Evolutionary conservation across 2,113 vertebrate genomes (phyloP).

Genomic region (Chaetops frenatus): DNA sequence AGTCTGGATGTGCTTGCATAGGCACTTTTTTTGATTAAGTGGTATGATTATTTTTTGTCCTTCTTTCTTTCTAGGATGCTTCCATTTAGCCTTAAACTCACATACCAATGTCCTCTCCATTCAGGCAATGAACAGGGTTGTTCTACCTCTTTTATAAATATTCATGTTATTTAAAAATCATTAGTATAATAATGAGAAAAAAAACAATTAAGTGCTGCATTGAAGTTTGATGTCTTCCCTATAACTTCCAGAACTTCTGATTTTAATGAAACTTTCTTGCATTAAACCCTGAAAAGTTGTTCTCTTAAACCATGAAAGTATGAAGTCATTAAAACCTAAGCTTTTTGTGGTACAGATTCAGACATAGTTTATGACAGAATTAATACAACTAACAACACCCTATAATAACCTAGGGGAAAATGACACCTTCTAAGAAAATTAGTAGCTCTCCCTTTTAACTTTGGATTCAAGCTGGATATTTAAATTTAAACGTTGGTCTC

Average conservation of each 20-base stretch:
- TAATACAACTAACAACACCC: neutral
- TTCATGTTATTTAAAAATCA: neutral
- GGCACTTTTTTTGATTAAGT: neutral
- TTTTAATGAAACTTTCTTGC: neutral
- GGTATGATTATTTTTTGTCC: neutral
- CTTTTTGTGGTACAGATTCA: neutral
- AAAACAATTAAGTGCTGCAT: neutral
- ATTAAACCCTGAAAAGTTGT: neutral
- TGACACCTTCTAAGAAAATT: neutral
- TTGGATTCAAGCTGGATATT: neutral
- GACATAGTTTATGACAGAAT: neutral
- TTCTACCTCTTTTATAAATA: neutral
- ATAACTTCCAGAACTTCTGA: neutral
- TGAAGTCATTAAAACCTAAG: neutral
- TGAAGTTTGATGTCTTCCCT: neutral
- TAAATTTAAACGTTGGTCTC: neutral
- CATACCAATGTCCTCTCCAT: neutral
- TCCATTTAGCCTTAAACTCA: neutral
- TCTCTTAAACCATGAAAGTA: neutral
- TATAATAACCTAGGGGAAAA: neutral
- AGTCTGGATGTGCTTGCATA: constrained; percentile 12
- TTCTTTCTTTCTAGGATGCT: neutral
- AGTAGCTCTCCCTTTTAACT: neutral
- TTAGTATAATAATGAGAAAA: neutral
- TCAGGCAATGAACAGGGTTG: rapidly evolving